Base-by-base conservation (phyloP, 1,140 invertebrate genomes). In the Battus philenor region DNA sequence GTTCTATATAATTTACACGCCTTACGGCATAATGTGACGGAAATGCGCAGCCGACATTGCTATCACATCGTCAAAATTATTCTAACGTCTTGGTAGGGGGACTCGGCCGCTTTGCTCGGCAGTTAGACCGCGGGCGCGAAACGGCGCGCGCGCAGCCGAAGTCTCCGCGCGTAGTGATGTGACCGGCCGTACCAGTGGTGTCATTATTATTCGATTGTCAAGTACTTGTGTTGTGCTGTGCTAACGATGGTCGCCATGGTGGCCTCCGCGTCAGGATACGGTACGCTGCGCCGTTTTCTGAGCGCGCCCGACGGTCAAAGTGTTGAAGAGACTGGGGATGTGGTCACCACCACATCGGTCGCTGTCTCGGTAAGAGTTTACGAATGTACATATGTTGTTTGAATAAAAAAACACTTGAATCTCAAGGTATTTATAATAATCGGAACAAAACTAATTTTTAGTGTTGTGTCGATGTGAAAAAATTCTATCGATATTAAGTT, bases 231-330 rank as follows among this genome's bases (percentile, higher is more conserved):
- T 60, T 56, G 67, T 72, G 67, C 50, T 62, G 68, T 56, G 54
- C 54, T 39, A 48, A 72, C 55, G 55, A 84, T 84, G 80, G 77
- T 84, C 65, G 74, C 77, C 17, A 84, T 81, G 79, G 75, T 84
- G 43, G 80, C 80, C 44, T 84, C 80, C 18, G 78, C 80, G 46
- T 84, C 78, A 54, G 80, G 80, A 67, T 81, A 80, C 62, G 80
- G 78, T 71, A 79, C 80, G 39, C 63, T 82, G 33, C 76, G 80
- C 64, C 74, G 80, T 36, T 85, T 82, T 55, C 62, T 85, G 17
- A 84, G 80, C 68, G 80, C 68, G 15, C 77, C 80, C 41, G 77
- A 78, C 34, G 80, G 80, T 46, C 75, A 77, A 36, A 60, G 54
- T 12, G 48, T 54, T 8, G 60, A 66, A 29, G 58, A 59, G 20